These are phyloP conservation scores for Glaucidium brasilianum DNA, from an alignment of 2,113 vertebrate genomes.

Conservation along the genomic window DNA sequence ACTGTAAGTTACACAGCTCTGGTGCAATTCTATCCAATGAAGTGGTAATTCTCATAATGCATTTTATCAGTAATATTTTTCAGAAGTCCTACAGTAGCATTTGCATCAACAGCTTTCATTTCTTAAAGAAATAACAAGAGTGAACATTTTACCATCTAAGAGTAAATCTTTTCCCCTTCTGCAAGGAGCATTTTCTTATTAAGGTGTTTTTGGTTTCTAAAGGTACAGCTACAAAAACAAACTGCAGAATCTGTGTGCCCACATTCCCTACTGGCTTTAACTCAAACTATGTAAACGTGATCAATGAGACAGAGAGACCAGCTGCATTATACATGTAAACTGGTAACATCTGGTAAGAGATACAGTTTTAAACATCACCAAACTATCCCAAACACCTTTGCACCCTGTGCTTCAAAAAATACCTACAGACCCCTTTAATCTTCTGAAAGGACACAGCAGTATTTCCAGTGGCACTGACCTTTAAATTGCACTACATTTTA, in stretches of 20 bases:
- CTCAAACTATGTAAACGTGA: not conserved
- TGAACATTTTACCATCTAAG: not conserved
- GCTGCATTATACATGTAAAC: not conserved
- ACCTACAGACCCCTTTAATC: not conserved
- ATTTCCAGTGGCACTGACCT: not conserved
- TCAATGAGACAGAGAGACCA: not conserved
- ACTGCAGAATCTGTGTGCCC: not conserved
- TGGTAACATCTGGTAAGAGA: not conserved
- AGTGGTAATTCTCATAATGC: not conserved
- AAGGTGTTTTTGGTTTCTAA: not conserved
- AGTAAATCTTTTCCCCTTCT: not conserved
- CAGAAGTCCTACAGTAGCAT: not conserved
- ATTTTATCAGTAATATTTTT: not conserved
- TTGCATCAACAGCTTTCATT: not conserved
- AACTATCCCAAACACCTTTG: not conserved
- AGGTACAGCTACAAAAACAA: not conserved
- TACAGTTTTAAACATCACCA: not conserved
- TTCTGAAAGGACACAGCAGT: not conserved
- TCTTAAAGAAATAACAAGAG: not conserved
- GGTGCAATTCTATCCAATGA: not conserved
- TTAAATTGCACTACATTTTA: not conserved
- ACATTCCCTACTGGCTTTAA: not conserved
- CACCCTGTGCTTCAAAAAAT: not conserved
- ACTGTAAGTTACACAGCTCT: not conserved
- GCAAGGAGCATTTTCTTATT: not conserved